Evolutionary conservation across 2,113 vertebrate genomes (phyloP), one percentile per base, ranked within the genome.

Genomic region (Taurulus bubalis): DNA sequence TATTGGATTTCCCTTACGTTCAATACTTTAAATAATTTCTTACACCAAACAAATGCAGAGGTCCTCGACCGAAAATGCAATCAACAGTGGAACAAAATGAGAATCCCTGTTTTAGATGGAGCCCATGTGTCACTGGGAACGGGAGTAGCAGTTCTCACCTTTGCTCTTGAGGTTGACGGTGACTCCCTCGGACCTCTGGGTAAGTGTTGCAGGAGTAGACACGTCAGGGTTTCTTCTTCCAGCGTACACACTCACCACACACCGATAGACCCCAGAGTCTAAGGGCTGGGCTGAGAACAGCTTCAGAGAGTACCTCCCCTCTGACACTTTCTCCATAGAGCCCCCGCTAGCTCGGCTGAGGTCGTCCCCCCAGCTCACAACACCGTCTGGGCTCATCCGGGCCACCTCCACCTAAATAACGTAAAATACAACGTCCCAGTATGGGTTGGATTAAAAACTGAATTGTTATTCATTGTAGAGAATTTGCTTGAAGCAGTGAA

Each of bases 281-380:
- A 86, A 83, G 0, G 96, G 96, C 64, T 91, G 94, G 60, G 95
- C 93, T 0, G 96, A 95, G 88, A 96, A 96, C 22, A 97, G 91
- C 47, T 96, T 93, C 12, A 98, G 94, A 10, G 94, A 91, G 85
- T 95, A 97, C 83, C 72, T 90, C 45, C 95, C 95, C 3, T 94
- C 94, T 0, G 89, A 90, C 83, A 95, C 91, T 81, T 96, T 97
- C 91, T 97, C 97, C 95, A 97, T 91, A 4, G 96, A 95, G 28
- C 96, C 94, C 0, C 93, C 91, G 0, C 87, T 92, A 0, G 83
- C 83, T 36, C 93, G 88, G 85, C 92, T 95, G 75, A 83, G 55
- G 83, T 95, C 94, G 16, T 96, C 94, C 0, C 96, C 96, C 93
- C 97, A 94, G 83, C 93, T 93, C 47, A 96, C 95, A 0, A 94